Conservation (phyloP, 64 coral and sea anemone genomes). For the Trachythela sp. region DNA sequence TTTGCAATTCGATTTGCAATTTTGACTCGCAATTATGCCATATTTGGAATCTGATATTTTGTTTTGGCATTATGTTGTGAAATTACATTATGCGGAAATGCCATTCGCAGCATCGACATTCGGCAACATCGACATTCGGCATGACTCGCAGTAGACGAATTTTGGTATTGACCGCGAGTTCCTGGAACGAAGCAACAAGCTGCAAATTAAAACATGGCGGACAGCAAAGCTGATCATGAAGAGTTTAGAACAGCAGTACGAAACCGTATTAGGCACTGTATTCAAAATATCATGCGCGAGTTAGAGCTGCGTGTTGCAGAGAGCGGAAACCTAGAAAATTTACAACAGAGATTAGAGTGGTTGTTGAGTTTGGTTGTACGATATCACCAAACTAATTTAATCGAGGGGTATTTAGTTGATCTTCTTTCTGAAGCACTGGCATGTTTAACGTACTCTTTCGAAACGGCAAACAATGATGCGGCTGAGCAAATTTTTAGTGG, state of each 20-base stretch:
- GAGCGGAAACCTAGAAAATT: not conserved
- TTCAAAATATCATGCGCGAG: not conserved
- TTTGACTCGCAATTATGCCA: too few species aligned
- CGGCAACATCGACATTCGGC: too few species aligned
- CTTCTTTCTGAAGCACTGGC: not conserved
- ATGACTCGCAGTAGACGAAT: conserved; percentile 15
- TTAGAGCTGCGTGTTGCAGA: not conserved
- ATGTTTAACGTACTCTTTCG: not conserved
- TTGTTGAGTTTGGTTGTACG: not conserved
- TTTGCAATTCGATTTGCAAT: too few species aligned
- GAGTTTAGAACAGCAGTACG: not conserved
- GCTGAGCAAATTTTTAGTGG: not conserved
- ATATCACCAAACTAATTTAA: not conserved
- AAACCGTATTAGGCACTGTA: not conserved
- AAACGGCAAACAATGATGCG: not conserved
- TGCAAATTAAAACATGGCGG: not conserved
- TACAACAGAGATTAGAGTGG: not conserved
- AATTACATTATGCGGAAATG: too few species aligned
- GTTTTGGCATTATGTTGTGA: too few species aligned
- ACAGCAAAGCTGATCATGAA: not conserved
- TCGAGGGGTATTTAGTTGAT: not conserved
- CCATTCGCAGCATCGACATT: too few species aligned
- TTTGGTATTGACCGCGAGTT: not conserved
- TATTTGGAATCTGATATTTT: too few species aligned
- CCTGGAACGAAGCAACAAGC: too few species aligned